Base-by-base conservation (phyloP, 1,140 invertebrate species). In the Scaptomyza pallida region DNA sequence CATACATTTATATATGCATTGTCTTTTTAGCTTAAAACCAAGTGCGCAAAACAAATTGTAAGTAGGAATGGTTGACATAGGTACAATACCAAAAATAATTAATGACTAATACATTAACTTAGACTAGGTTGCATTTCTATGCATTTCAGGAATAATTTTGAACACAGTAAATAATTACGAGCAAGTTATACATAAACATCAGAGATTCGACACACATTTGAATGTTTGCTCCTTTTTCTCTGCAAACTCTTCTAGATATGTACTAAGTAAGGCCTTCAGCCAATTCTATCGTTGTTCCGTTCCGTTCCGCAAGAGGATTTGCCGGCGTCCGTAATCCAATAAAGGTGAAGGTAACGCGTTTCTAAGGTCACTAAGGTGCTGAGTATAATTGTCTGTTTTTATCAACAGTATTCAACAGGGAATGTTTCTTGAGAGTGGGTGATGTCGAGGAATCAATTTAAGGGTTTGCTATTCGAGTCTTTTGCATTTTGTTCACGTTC, bases 361-460 rank as follows among this genome's bases (percentile, higher is more conserved):
- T 78, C 82, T 88, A 88, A 88, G 82, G 82, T 88, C 82, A 88
- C 82, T 88, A 88, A 78, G 82, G 78, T 88, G 78, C 81, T 62
- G 73, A 81, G 61, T 67, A 67, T 72, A 67, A 19, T 55, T 37
- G 33, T 37, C 30, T 67, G 26, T 43, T 62, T 74, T 16, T 75
- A 54, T 78, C 51, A 65, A 71, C 47, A 67, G 37, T 68, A 43
- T 50, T 56, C 44, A 75, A 71, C 80, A 54, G 68, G 75, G 63
- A 78, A 72, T 74, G 71, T 59, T 48, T 68, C 9, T 43, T 16
- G 19, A 43, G 40, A 48, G 37, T 30, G 35, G 41, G 26, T 47
- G 10, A 9, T 19, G 26, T 51, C 19, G 26, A 33, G 41, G 59
- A 19, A 23, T 33, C 19, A 40, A 40, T 45, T 60, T 60, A 23